phyloP scores from a whole-genome alignment of 1,140 invertebrate genomes.

The Brachionus asplanchnoidis region DNA sequence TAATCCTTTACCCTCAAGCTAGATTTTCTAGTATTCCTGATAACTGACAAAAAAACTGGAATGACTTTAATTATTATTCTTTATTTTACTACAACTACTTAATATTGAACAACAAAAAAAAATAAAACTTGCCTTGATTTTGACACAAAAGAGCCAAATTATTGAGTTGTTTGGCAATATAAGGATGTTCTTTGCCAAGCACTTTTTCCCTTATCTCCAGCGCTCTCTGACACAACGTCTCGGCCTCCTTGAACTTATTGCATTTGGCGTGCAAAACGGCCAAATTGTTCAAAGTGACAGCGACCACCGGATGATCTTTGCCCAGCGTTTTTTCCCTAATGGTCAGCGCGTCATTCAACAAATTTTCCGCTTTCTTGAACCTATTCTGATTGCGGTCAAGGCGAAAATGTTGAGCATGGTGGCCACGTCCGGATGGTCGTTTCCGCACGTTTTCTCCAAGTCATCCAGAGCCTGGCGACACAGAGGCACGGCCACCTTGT shows the following conservation, averaged over 20 bases:
- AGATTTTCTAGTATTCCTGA: too few species aligned
- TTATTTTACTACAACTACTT: too few species aligned
- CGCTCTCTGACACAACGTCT: constrained; percentile 93
- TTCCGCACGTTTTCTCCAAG: constrained; percentile 94
- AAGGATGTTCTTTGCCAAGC: constrained; percentile 92
- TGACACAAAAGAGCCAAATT: constrained; percentile 96
- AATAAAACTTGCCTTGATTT: constrained; percentile 66
- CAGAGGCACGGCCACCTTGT: constrained; percentile 93
- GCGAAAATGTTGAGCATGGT: too few species aligned
- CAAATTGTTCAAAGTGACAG: constrained; percentile 90
- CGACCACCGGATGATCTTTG: constrained; percentile 93
- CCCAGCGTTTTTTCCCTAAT: constrained; percentile 97
- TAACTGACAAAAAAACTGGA: too few species aligned
- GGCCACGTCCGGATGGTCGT: constrained; percentile 96
- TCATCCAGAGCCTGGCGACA: constrained; percentile 99
- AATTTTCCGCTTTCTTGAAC: constrained; percentile 96
- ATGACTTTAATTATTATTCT: too few species aligned
- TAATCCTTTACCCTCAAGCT: too few species aligned
- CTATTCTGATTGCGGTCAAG: constrained; percentile 93
- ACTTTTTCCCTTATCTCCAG: constrained; percentile 95
- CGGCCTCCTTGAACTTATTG: constrained; percentile 94
- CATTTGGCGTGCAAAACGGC: constrained; percentile 96
- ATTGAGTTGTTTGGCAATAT: constrained; percentile 98
- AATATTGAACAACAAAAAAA: too few species aligned
- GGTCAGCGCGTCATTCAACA: constrained; percentile 91